Conservation (phyloP, 2,888 invertebrate species). For the Macrophya annulata region DNA sequence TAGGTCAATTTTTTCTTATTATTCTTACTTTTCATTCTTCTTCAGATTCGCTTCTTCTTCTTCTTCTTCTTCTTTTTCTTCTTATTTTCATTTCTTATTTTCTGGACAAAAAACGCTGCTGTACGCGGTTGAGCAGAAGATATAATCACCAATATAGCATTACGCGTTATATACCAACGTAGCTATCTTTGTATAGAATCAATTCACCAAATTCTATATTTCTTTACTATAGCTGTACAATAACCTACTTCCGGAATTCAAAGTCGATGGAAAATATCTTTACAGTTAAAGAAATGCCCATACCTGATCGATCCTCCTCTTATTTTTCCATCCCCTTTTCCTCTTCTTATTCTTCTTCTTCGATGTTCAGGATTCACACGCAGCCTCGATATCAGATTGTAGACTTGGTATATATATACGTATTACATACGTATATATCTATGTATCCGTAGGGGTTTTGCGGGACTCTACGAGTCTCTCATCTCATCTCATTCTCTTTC, state of each 20-base stretch:
- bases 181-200: neutral
- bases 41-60: neutral
- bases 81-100: neutral
- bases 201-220: slow-evolving; percentile 3
- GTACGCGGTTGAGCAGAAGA: neutral
- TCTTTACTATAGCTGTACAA: neutral
- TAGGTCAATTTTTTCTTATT: neutral
- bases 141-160: neutral
- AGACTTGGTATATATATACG: neutral
- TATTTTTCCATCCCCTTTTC: neutral
- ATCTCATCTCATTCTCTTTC: slow-evolving; percentile 13
- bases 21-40: neutral
- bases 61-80: neutral
- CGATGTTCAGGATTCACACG: slow-evolving; percentile 44
- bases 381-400: slow-evolving; percentile 25
- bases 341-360: neutral
- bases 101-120: neutral
- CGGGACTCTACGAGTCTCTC: slow-evolving; percentile 7
- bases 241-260: slow-evolving; percentile 12
- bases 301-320: neutral
- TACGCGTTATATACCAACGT: neutral
- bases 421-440: neutral
- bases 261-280: slow-evolving; percentile 35
- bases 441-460: slow-evolving; percentile 43
- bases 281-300: slow-evolving; percentile 15